Conservation (phyloP, 2,888 invertebrate genomes). For the Amphipyra tragopoginis region DNA sequence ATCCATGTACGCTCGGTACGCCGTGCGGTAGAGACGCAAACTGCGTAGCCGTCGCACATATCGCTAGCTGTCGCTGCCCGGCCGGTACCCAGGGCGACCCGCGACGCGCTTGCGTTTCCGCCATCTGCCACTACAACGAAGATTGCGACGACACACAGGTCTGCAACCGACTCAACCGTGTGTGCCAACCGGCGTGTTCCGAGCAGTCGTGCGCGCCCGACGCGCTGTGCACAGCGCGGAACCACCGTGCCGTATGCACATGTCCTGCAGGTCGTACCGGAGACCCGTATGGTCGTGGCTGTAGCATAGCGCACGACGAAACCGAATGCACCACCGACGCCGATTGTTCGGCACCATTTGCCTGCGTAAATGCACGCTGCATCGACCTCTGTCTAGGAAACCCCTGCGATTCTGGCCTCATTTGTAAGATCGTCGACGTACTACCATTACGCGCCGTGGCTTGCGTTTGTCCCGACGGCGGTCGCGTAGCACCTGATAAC, state of each 20-base stretch:
- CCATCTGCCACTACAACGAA: constrained; percentile 96
- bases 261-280: constrained; percentile 94
- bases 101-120: constrained; percentile 94
- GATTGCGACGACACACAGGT: constrained; percentile 96
- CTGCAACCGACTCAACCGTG: constrained; percentile 95
- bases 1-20: constrained; percentile 92
- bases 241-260: constrained; percentile 94
- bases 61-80: constrained; percentile 95
- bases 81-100: constrained; percentile 96
- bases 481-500: constrained; percentile 93
- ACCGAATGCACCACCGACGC: constrained; percentile 93
- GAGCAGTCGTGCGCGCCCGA: constrained; percentile 94
- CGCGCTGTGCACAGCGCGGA: constrained; percentile 93
- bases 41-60: constrained; percentile 93
- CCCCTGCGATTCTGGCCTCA: constrained; percentile 94
- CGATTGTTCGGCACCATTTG: constrained; percentile 93
- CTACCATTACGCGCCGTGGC: constrained; percentile 95
- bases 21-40: constrained; percentile 95
- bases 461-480: constrained; percentile 96
- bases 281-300: constrained; percentile 92
- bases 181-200: constrained; percentile 95
- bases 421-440: constrained; percentile 94
- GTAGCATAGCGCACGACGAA: constrained; percentile 71
- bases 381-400: constrained; percentile 94
- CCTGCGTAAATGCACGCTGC: constrained; percentile 94